Percentiles rank a stretch among this genome's conserved stretches.
Conservation (phyloP, 2,888 invertebrate species). For the Drosophila picticornis region DNA sequence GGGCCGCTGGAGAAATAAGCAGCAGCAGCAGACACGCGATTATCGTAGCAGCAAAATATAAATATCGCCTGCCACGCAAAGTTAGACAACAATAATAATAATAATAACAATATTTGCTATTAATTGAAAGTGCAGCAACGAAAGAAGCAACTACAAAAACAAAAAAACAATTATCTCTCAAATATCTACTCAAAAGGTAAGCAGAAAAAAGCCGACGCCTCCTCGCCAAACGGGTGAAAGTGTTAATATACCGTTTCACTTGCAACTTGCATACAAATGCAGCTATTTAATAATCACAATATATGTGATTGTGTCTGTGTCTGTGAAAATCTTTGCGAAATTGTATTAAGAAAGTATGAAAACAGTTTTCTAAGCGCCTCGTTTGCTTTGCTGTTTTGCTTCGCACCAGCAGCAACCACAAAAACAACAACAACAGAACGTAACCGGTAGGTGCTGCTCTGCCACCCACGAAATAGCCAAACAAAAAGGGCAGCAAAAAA, state of each 20-base stretch:
- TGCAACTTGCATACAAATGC: conserved; percentile 16
- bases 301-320: conserved; percentile 32
- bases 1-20: conserved; percentile 58
- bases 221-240: conserved; percentile 70
- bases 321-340: conserved; percentile 35
- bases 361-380: conserved; percentile 50
- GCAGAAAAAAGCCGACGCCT: conserved; percentile 69
- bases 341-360: conserved; percentile 12
- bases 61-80: conserved; percentile 47
- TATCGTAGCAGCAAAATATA: conserved; percentile 40
- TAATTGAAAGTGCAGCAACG: conserved; percentile 36
- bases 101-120: conserved; percentile 32
- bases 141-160: conserved; percentile 14
- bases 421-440: conserved; percentile 52
- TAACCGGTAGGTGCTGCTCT: conserved; percentile 71
- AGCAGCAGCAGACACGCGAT: conserved; percentile 61
- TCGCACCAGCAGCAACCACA: conserved; percentile 47
- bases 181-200: conserved; percentile 52
- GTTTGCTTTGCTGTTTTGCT: conserved; percentile 66
- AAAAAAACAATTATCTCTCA: conserved; percentile 26
- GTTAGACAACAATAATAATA: conserved; percentile 36
- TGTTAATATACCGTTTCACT: conserved; percentile 52
- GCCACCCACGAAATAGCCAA: conserved; percentile 74
- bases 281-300: conserved; percentile 12
- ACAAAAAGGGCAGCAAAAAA: conserved; percentile 68